Evolutionary conservation across 2,113 vertebrate species (phyloP).

Genomic region (Aphelocoma coerulescens): DNA sequence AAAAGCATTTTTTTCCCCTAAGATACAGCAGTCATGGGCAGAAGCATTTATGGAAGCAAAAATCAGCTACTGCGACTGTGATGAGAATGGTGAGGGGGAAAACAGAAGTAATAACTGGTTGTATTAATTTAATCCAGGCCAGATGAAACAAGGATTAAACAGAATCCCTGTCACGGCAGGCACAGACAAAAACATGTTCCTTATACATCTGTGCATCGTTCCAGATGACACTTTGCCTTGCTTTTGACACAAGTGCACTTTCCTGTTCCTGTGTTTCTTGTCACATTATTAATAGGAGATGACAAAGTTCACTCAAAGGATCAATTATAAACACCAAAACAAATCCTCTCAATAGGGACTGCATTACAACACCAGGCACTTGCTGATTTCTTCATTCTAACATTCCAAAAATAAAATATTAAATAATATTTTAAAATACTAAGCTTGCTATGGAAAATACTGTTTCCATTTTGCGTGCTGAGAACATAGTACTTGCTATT

Average conservation of each 20-base stretch:
- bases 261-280: background rate
- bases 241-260: background rate
- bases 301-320: background rate
- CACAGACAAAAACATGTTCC: background rate
- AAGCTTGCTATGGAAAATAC: background rate
- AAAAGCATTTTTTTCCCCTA: accelerated
- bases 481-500: background rate
- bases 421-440: background rate
- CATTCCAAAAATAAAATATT: background rate
- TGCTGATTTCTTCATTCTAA: background rate
- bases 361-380: background rate
- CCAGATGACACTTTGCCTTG: background rate
- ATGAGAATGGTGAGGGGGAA: background rate
- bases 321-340: background rate
- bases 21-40: background rate
- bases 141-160: background rate
- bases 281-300: background rate
- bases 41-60: background rate
- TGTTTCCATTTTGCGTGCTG: background rate
- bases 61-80: background rate
- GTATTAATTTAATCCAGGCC: background rate
- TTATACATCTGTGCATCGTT: background rate
- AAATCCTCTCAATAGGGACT: background rate
- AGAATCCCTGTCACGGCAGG: background rate
- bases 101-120: background rate